These are phyloP conservation scores for Pelobates fuscus DNA, from an alignment of 2,113 vertebrate species.

Conservation along the genomic window DNA sequence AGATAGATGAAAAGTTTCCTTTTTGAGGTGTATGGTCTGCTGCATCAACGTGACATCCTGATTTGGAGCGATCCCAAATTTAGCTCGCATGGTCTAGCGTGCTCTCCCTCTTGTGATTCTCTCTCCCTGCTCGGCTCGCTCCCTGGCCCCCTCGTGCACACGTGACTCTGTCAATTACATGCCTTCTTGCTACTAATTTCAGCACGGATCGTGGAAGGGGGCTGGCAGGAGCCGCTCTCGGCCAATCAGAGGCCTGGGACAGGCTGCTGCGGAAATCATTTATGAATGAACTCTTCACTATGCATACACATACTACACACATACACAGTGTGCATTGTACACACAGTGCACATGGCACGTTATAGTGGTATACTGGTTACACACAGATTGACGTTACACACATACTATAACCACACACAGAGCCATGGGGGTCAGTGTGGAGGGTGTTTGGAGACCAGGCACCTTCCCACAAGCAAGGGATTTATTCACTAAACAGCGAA, in stretches of 20 bases:
- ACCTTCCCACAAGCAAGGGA: no score
- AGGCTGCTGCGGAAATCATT: conserved; percentile 75
- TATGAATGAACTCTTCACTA: conserved; percentile 68
- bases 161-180: conserved; percentile 96
- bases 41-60: conserved; percentile 94
- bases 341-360: conserved; percentile 24
- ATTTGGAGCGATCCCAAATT: conserved; percentile 86
- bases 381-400: no score
- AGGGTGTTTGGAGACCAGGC: no score
- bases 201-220: conserved; percentile 72
- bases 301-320: conserved; percentile 49
- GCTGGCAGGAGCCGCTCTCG: conserved; percentile 68
- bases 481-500: no score
- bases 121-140: conserved; percentile 74
- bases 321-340: conserved; percentile 8
- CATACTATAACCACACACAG: no score
- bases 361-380: background rate
- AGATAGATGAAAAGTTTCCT: conserved; percentile 91
- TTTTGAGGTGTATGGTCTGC: conserved; percentile 81
- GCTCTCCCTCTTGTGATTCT: conserved; percentile 87
- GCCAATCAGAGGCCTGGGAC: conserved; percentile 73
- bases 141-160: conserved; percentile 85
- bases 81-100: conserved; percentile 96
- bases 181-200: conserved; percentile 90
- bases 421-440: no score